These are phyloP conservation scores for Notolabrus celidotus DNA, from an alignment of 2,797 vertebrate genomes.

Conservation along the genomic window DNA sequence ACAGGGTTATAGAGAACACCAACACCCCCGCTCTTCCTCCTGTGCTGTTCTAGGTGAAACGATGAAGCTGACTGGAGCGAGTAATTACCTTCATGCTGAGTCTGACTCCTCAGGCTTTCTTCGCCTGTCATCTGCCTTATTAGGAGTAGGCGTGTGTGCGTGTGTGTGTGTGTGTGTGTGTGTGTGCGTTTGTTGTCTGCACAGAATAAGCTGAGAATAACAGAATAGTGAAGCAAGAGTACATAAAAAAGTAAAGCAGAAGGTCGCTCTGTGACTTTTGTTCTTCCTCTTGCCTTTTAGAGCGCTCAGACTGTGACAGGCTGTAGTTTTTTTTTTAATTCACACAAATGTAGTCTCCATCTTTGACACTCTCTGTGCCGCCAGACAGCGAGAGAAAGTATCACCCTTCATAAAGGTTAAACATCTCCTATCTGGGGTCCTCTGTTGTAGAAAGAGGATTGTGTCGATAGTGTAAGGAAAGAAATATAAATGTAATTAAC, in stretches of 20 bases:
- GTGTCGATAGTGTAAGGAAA: conserved; percentile 65
- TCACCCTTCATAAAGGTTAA: conserved; percentile 34
- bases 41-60: conserved; percentile 11
- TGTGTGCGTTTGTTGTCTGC: conserved; percentile 9
- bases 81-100: conserved; percentile 28
- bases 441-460: conserved; percentile 39
- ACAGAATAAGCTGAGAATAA: conserved; percentile 45
- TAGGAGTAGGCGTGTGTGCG: conserved; percentile 29
- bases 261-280: conserved; percentile 28
- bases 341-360: conserved; percentile 1
- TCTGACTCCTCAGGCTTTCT: conserved; percentile 38
- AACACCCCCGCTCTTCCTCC: conserved; percentile 17
- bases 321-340: background rate
- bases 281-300: conserved; percentile 34
- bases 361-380: conserved; percentile 2
- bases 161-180: background rate
- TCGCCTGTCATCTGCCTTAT: conserved; percentile 60
- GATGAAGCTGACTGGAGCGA: conserved; percentile 37
- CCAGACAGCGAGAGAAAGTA: conserved; percentile 2
- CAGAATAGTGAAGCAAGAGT: conserved; percentile 17
- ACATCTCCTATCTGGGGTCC: conserved; percentile 34
- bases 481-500: conserved; percentile 79
- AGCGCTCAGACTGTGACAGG: conserved; percentile 11
- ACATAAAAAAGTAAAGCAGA: background rate
- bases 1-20: background rate